Conservation (phyloP, 2,113 vertebrate species). For the Pterophyllum scalare region DNA sequence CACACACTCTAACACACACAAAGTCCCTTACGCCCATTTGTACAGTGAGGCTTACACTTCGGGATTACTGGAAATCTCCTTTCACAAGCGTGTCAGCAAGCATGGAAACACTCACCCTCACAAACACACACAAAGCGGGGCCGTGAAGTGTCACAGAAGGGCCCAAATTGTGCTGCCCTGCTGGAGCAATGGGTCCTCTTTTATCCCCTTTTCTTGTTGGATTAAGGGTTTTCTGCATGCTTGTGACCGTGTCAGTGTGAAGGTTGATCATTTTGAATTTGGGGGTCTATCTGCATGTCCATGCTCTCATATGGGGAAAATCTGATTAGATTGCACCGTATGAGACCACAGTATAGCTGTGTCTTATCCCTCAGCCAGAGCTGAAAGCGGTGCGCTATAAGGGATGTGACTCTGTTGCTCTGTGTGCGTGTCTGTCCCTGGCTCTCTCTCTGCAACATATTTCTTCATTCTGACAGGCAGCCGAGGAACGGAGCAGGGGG, state of each 20-base stretch:
- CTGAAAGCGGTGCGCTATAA: conserved; percentile 35
- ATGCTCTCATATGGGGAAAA: background rate
- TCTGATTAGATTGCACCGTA: background rate
- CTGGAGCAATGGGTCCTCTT: conserved; percentile 52
- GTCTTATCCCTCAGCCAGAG: conserved; percentile 4
- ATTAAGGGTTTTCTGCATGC: conserved; percentile 17
- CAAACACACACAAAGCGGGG: conserved; percentile 53
- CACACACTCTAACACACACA: conserved; percentile 28
- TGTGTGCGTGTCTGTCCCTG: conserved; percentile 18
- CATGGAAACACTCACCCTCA: conserved; percentile 39
- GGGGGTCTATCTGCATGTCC: too few species aligned
- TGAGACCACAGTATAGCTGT: conserved; percentile 8
- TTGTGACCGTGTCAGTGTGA: conserved; percentile 20
- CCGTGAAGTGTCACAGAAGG: conserved; percentile 45
- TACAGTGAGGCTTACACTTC: conserved; percentile 76
- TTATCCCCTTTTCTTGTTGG: conserved; percentile 51
- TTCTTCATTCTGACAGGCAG: conserved; percentile 47
- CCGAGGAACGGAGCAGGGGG: conserved; percentile 22
- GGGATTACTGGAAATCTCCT: conserved; percentile 83
- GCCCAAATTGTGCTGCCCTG: conserved; percentile 45
- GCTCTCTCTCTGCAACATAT: conserved; percentile 20
- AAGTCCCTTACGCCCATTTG: conserved; percentile 77
- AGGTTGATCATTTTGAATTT: conserved; percentile 8
- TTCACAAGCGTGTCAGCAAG: conserved; percentile 68
- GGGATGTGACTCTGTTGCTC: conserved; percentile 39